phyloP scores from a whole-genome alignment of 1,140 invertebrate species.

The Helicoverpa zea region DNA sequence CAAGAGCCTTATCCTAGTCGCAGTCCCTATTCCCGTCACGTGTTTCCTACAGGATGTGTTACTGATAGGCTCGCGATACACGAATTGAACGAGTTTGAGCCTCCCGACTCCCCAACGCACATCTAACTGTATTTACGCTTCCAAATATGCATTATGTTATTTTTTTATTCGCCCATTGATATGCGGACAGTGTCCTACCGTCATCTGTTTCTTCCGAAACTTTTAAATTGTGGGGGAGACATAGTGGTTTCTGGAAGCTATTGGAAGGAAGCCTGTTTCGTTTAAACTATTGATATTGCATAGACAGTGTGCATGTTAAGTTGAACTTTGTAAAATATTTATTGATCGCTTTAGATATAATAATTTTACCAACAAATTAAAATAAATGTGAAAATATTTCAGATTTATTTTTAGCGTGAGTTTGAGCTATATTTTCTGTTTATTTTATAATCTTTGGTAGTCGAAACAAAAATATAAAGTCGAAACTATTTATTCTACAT shows the following conservation, averaged over 20 bases:
- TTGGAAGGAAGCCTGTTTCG: conserved; percentile 20
- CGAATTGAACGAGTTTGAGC: conserved; percentile 57
- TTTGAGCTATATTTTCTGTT: not conserved
- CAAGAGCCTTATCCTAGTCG: not conserved
- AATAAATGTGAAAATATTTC: not conserved
- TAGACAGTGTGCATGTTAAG: conserved; percentile 11
- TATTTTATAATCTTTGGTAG: not conserved
- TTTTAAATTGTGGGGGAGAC: conserved; percentile 74
- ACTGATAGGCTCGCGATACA: conserved; percentile 68
- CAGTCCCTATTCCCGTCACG: conserved; percentile 70
- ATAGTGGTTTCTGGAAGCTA: conserved; percentile 55
- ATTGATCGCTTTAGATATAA: not conserved
- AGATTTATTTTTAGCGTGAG: not conserved
- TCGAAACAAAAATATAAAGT: not conserved
- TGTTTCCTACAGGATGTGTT: conserved; percentile 77
- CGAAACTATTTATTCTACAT: not conserved
- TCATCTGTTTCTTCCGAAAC: conserved; percentile 78
- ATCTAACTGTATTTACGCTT: conserved; percentile 76
- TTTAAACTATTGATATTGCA: conserved; percentile 38
- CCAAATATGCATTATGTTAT: conserved; percentile 75
- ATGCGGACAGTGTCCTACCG: conserved; percentile 73
- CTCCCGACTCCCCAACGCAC: conserved; percentile 50
- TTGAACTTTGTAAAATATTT: not conserved
- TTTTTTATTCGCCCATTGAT: conserved; percentile 74
- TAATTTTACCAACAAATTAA: not conserved